These are phyloP conservation scores for Parnassius orleans DNA, from an alignment of 2,888 invertebrate genomes.

Conservation along the genomic window DNA sequence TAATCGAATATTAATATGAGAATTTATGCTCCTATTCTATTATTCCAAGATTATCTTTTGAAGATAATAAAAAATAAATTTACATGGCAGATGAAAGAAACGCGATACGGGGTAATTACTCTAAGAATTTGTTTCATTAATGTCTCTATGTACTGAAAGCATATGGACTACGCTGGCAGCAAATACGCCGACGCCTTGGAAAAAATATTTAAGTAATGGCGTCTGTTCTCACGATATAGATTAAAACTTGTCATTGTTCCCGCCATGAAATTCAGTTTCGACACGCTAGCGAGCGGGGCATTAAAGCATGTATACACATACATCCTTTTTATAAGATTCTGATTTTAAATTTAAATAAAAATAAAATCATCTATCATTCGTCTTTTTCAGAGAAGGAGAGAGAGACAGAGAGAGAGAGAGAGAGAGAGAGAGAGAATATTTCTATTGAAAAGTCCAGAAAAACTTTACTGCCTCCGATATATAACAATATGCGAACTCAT, in stretches of 20 bases:
- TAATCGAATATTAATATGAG: constrained; percentile 18
- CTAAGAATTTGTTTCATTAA: background rate
- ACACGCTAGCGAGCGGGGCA: background rate
- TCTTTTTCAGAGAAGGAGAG: too few species aligned
- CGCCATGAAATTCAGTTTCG: constrained; percentile 12
- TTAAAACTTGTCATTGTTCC: background rate
- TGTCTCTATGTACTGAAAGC: background rate
- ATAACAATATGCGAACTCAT: too few species aligned
- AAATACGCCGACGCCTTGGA: background rate
- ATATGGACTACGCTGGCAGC: background rate
- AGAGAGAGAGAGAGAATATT: too few species aligned
- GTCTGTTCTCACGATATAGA: constrained; percentile 4
- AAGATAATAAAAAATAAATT: constrained; percentile 14
- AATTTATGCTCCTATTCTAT: constrained; percentile 4
- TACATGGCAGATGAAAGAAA: constrained; percentile 11
- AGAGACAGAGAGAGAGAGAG: too few species aligned
- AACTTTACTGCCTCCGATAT: too few species aligned
- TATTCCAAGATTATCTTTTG: constrained; percentile 18
- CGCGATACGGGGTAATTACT: background rate
- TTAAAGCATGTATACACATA: background rate
- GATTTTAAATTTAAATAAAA: too few species aligned
- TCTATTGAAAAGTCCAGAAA: too few species aligned
- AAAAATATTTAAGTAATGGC: background rate
- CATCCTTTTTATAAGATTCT: too few species aligned
- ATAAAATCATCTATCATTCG: too few species aligned